These are phyloP conservation scores for Atta texana DNA, from an alignment of 1,140 invertebrate species.

Conservation along the genomic window DNA sequence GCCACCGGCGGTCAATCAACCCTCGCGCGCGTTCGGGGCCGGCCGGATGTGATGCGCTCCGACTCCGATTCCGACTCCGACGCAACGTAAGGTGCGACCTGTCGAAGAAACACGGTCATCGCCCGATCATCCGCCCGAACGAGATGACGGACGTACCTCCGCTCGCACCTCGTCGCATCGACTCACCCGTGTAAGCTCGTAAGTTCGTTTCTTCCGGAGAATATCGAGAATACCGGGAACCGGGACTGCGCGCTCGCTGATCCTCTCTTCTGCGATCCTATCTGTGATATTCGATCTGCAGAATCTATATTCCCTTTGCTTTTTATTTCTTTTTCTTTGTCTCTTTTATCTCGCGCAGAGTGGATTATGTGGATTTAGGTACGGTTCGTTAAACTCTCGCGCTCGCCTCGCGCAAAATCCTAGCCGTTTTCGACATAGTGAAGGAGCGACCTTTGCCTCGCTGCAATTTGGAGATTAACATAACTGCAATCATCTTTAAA, in stretches of 20 bases:
- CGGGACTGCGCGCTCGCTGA: background rate
- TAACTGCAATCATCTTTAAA: constrained; percentile 7
- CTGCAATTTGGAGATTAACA: background rate
- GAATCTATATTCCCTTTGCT: too few relatives aligned
- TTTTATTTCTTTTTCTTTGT: background rate
- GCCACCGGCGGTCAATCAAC: constrained; percentile 84
- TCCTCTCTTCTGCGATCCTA: background rate
- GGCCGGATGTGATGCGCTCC: constrained; percentile 77
- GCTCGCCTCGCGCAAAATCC: background rate
- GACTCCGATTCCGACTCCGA: background rate
- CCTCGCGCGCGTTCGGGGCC: constrained; percentile 79
- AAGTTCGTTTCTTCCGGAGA: background rate
- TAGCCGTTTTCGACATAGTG: background rate
- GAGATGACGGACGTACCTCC: constrained; percentile 2
- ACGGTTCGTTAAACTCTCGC: constrained; percentile 17
- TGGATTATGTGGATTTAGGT: background rate
- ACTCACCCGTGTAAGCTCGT: background rate
- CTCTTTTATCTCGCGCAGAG: background rate
- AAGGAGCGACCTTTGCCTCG: background rate
- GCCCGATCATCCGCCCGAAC: background rate
- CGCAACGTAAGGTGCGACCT: constrained; percentile 65
- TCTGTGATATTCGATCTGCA: too few relatives aligned
- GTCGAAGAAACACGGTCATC: constrained; percentile 44
- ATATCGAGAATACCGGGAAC: too few relatives aligned
- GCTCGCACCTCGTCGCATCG: background rate